phyloP scores from a whole-genome alignment of 2,888 invertebrate species.

The Uropetala carovei region DNA sequence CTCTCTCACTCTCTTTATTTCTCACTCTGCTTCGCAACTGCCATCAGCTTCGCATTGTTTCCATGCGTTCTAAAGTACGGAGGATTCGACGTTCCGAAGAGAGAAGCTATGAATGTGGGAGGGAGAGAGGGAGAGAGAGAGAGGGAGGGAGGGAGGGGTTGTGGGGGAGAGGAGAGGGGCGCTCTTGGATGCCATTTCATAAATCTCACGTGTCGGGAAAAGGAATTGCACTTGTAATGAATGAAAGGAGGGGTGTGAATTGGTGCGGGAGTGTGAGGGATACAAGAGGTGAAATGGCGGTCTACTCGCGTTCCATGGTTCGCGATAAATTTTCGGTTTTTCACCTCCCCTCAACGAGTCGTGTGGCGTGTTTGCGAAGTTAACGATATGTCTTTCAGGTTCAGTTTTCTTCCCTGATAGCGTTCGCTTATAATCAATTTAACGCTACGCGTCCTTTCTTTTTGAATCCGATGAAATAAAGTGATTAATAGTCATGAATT shows the following conservation, averaged over 20 bases:
- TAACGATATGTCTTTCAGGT: not conserved
- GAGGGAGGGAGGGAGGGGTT: not conserved
- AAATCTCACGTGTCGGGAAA: not conserved
- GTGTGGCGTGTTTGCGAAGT: not conserved
- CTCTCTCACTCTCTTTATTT: not conserved
- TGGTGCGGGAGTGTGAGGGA: not conserved
- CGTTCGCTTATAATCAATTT: too few relatives aligned
- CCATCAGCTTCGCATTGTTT: constrained; percentile 42
- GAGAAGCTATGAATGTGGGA: too few relatives aligned
- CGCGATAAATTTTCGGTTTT: not conserved
- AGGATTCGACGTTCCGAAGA: not conserved
- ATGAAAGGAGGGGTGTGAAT: not conserved
- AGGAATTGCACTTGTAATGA: constrained; percentile 22
- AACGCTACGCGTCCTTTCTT: too few relatives aligned
- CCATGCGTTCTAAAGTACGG: not conserved
- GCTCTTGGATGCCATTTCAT: not conserved
- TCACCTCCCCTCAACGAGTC: not conserved
- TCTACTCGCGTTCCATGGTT: not conserved
- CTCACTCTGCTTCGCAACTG: not conserved
- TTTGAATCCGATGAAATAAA: too few relatives aligned
- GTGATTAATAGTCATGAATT: too few relatives aligned
- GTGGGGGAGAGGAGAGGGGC: not conserved
- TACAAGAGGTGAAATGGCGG: not conserved
- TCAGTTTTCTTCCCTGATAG: not conserved
- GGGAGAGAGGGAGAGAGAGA: not conserved